Conservation (phyloP, 2,888 invertebrate species). For the Vanessa cardui region DNA sequence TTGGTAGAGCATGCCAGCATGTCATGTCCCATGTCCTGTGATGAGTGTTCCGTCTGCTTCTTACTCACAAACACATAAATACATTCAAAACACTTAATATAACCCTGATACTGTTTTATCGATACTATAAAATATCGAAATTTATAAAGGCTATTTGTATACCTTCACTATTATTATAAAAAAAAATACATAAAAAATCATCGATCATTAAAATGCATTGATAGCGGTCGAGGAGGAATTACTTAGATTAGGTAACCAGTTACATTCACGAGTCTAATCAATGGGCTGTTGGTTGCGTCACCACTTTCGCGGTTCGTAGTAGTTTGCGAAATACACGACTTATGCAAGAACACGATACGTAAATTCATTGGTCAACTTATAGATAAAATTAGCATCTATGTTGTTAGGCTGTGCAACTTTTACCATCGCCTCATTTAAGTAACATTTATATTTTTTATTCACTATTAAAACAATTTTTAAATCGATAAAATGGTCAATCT, state of each 20-base stretch:
- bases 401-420: not conserved
- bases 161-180: not conserved
- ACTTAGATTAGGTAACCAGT: conserved; percentile 66
- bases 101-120: no score
- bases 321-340: conserved; percentile 73
- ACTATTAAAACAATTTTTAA: not conserved
- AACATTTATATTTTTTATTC: not conserved
- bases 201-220: conserved; percentile 28
- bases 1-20: no score
- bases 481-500: no score
- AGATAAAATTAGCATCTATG: conserved; percentile 8
- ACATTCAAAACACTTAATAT: no score
- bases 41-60: no score
- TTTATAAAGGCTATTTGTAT: no score
- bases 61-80: no score
- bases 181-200: conserved; percentile 1
- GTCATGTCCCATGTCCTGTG: no score
- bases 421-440: not conserved
- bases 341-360: conserved; percentile 71
- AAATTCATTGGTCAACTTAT: conserved; percentile 53
- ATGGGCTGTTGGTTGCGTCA: conserved; percentile 74
- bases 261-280: conserved; percentile 77
- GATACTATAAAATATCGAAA: no score
- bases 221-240: conserved; percentile 46
- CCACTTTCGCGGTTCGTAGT: conserved; percentile 69